Base-by-base conservation (phyloP, 37 sponge, comb jelly and placozoan genomes). In the Theonella swinhoei region DNA sequence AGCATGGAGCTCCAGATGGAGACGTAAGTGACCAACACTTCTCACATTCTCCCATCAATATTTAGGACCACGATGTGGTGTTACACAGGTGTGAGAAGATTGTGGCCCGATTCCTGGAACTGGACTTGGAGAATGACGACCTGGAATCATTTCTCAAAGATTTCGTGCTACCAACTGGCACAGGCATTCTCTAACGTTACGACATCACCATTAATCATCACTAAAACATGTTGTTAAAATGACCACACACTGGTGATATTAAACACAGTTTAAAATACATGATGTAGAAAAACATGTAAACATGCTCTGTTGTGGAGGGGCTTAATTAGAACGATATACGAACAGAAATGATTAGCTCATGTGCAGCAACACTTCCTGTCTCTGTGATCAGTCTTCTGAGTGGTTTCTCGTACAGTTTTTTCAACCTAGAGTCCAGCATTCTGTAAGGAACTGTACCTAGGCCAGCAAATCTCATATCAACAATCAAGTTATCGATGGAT, bases 101-200 rank as follows among this genome's bases (percentile, higher is more conserved):
- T 9, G 91, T 92, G 38, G n/a, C 68, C 33, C 62, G 41, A 29
- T 95, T 95, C 40, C 62, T 95, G 66, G 65, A 83, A 20, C 80
- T 92, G 39, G 91, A 95, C 42, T 54, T 95, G 39, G 87, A 83
- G 34, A 72, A 73, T 26, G 94, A 79, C 60, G 85, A 89, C 64
- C 62, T 86, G 5, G 47, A 26, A 0, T 54, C 75, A 5, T 95
- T 95, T 61, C 91, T 95, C n/a, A 85, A 78, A 35, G 90, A 95
- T 34, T 95, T 40, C 74, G 84, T 95, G 36, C 28, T 89, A 2
- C 89, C 95, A 66, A 61, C 82, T 26, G 65, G 88, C 35, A 75
- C 87, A 34, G 89, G 76, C 31, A 28, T 92, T 34, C 26, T 75
- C 4, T 92, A 63, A 92, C 72, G 8, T 17, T 33, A n/a, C n/a